These are phyloP conservation scores for Eurois occulta DNA, from an alignment of 2,888 invertebrate genomes.

Conservation along the genomic window DNA sequence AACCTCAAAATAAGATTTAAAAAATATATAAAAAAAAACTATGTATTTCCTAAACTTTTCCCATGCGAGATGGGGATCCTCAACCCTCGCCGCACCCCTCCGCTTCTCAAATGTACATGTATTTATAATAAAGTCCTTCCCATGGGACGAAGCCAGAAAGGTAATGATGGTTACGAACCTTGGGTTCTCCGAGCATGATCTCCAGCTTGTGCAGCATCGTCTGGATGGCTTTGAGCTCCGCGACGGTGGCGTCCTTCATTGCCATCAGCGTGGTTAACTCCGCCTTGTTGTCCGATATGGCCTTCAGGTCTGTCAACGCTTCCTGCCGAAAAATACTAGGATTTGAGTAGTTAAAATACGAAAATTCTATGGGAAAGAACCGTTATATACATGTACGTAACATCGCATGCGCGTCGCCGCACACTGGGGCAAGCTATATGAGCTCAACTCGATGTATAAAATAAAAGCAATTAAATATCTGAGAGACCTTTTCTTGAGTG, in stretches of 20 bases:
- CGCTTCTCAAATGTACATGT: no score
- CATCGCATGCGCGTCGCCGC: background rate
- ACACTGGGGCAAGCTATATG: no score
- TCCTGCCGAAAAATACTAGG: constrained; percentile 64
- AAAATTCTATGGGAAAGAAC: background rate
- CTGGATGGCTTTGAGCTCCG: constrained; percentile 70
- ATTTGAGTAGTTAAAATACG: background rate
- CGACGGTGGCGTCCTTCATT: constrained; percentile 70
- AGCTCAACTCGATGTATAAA: no score
- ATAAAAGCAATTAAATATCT: no score
- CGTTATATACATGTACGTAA: no score
- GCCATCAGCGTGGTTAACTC: constrained; percentile 74
- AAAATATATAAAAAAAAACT: no score
- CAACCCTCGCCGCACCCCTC: no score
- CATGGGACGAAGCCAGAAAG: background rate
- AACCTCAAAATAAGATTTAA: no score
- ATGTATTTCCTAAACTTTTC: no score
- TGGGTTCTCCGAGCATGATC: constrained; percentile 81
- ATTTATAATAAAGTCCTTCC: no score
- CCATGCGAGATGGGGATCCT: no score
- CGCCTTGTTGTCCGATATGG: constrained; percentile 74
- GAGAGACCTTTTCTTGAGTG: no score
- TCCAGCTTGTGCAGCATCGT: constrained; percentile 70
- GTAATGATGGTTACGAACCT: constrained; percentile 68
- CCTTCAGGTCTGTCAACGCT: constrained; percentile 77